phyloP scores from a whole-genome alignment of 1,140 invertebrate species.

The Papilio xuthus region DNA sequence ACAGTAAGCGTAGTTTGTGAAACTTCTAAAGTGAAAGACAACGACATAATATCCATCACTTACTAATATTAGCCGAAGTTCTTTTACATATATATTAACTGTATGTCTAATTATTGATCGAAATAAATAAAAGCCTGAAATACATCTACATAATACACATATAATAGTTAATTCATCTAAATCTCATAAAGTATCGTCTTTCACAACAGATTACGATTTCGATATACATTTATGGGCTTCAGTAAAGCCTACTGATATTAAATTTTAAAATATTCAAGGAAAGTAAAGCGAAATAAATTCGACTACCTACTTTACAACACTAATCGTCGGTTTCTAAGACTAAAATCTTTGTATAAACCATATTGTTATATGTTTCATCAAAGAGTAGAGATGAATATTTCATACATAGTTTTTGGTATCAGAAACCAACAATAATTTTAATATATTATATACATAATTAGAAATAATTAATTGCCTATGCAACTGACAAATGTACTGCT shows the following conservation, averaged over 20 bases:
- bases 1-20: conserved; percentile 77
- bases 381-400: too few relatives aligned
- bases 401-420: too few relatives aligned
- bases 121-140: conserved; percentile 59
- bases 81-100: conserved; percentile 42
- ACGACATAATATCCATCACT: conserved; percentile 61
- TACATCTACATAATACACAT: conserved; percentile 58
- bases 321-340: too few relatives aligned
- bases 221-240: conserved; percentile 56
- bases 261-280: conserved; percentile 53
- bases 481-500: conserved; percentile 62
- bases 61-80: conserved; percentile 65
- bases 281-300: conserved; percentile 54
- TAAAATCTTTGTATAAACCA: too few relatives aligned
- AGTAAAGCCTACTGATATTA: conserved; percentile 46
- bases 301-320: conserved; percentile 54
- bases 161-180: conserved; percentile 58
- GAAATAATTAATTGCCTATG: conserved; percentile 58
- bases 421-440: too few relatives aligned
- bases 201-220: conserved; percentile 74
- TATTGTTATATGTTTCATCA: too few relatives aligned
- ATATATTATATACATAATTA: conserved; percentile 67
- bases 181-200: conserved; percentile 77
- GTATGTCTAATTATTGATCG: conserved; percentile 52
- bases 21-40: conserved; percentile 71